A percentile compares a stretch with the other conserved stretches of the same genome.
Evolutionary conservation across 2,113 vertebrate species (phyloP).

Genomic region (Cyprinodon tularosa): DNA sequence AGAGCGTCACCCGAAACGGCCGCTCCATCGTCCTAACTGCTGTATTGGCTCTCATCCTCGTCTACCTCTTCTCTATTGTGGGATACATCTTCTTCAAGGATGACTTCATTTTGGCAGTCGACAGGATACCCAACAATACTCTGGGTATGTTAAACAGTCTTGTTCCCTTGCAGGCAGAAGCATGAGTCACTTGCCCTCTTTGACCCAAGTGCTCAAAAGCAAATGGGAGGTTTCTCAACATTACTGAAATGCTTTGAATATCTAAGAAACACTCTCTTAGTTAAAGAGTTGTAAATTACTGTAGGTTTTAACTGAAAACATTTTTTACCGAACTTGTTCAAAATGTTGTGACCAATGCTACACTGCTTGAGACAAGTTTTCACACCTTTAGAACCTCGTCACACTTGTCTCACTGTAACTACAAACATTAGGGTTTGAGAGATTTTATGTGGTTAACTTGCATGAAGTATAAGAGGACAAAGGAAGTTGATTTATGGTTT

Average conservation of each 20-base stretch:
- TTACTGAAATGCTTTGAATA: background rate
- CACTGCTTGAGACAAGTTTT: background rate
- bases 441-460: background rate
- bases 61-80: constrained; percentile 99
- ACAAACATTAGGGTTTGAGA: background rate
- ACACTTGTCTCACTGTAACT: background rate
- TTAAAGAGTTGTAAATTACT: background rate
- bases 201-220: constrained; percentile 8
- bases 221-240: constrained; percentile 3
- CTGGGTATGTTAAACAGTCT: constrained; percentile 62
- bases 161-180: background rate
- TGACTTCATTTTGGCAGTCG: constrained; percentile 96
- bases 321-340: background rate
- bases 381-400: background rate
- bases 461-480: background rate
- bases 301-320: background rate
- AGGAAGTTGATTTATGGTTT: background rate
- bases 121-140: constrained; percentile 94
- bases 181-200: background rate
- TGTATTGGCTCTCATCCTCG: constrained; percentile 95
- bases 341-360: background rate
- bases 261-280: background rate
- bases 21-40: constrained; percentile 97
- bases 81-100: constrained; percentile 99
- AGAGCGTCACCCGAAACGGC: constrained; percentile 97